Evolutionary conservation across 2,113 vertebrate species (phyloP), one percentile per base, ranked within the genome.

Genomic region (Tricholaema leucomelas): DNA sequence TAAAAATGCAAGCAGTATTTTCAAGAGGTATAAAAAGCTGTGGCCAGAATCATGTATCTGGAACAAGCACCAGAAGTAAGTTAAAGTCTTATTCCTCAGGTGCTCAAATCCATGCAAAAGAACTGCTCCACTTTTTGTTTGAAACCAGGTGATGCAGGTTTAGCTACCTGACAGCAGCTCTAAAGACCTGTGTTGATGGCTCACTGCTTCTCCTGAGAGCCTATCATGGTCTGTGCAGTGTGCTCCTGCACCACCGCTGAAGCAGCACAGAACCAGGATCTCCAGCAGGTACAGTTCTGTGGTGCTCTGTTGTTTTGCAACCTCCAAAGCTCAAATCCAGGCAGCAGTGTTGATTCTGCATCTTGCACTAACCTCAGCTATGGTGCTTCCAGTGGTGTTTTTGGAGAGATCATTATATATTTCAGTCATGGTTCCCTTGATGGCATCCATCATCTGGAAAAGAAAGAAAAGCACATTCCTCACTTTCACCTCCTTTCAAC

Each of bases 371-470:
- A 99, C 99, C 98, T 99, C 99, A 25, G 98, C 98, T 93, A 99
- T 99, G 24, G 99, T 99, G 97, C 98, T 99, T 92, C 99, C 99
- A 6, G 99, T 98, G 31, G 99, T 99, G 97, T 98, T 99, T 98
- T 99, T 99, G 58, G 99, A 99, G 74, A 99, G 98, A 88, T 99
- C 99, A 11, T 99, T 99, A 92, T 99, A 99, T 83, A 99, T 99
- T 97, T 99, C 99, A 5, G 99, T 99, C 99, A 99, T 99, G 23
- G 99, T 99, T 92, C 99, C 99, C 98, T 99, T 99, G 91, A 99
- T 99, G 13, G 99, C 98, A 81, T 99, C 99, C 99, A 99, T 99
- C 94, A 99, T 99, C 99, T 99, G 96, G 50, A 97, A 86, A 83
- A 14, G 2, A 66, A 73, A 61, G 74, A 79, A 60, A 83, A 81